Base-by-base conservation (phyloP, 2,113 vertebrate genomes). In the Podarcis muralis region DNA sequence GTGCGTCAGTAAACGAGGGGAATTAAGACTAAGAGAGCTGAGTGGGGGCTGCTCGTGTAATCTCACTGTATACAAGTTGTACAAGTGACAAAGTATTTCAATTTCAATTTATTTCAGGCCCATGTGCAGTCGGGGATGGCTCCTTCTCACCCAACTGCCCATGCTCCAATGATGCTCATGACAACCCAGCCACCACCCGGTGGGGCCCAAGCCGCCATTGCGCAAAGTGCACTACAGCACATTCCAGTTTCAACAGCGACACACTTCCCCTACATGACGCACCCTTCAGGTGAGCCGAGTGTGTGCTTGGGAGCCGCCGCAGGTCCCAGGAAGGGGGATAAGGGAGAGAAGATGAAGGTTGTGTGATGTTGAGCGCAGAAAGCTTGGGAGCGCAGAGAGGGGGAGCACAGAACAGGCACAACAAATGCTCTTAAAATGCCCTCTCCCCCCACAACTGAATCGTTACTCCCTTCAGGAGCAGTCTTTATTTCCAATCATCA, bases 111-210 rank as follows among this genome's bases (percentile, higher is more conserved):
- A 95, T 96, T 97, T 93, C 96, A 99, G 99, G 98, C 99, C 95
- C 99, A 99, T 96, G 98, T 99, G 98, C 99, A 99, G 98, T 99
- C 99, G 94, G 98, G 99, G 93, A 98, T 99, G 96, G 98, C 99
- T 96, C 98, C 97, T 91, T 98, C 98, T 93, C 99, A 99, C 97
- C 99, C 97, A 83, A 96, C 98, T 90, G 97, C 98, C 95, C 99
- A 99, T 96, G 98, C 98, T 87, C 97, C 97, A 59, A 98, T 99
- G 98, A 99, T 99, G 99, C 97, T 99, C 96, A 99, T 99, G 98
- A 98, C 98, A 89, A 98, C 99, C 93, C 98, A 99, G 97, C 98
- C 98, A 92, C 98, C 98, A 93, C 98, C 98, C 81, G 98, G 98
- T 66, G 99, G 99, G 91, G 98, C 98, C 77, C 99, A 99, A 98